Percentiles rank a stretch among this genome's conserved stretches.
Conservation (phyloP, 2,113 vertebrate species). For the Protobothrops flavoviridis region DNA sequence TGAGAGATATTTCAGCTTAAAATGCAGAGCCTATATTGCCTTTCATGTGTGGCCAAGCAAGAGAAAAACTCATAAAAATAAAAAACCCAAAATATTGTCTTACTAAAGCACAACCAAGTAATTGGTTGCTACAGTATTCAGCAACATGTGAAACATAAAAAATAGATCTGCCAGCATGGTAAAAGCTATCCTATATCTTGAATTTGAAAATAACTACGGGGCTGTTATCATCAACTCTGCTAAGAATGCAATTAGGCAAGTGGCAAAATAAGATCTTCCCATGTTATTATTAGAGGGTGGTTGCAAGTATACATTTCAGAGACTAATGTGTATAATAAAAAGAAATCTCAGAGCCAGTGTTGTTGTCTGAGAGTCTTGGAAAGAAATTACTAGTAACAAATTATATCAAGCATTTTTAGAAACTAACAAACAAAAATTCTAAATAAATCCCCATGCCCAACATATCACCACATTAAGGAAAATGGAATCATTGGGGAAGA, state of each 20-base stretch:
- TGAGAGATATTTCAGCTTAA: slow-evolving; percentile 21
- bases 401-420: slow-evolving; percentile 11
- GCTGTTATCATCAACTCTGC: slow-evolving; percentile 28
- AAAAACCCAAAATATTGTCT: slow-evolving; percentile 27
- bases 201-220: slow-evolving; percentile 25
- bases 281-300: slow-evolving; percentile 48
- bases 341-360: slow-evolving; percentile 26
- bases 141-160: slow-evolving; percentile 40
- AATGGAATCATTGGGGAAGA: neutral
- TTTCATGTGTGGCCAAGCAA: neutral
- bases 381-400: slow-evolving; percentile 44
- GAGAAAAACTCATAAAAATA: slow-evolving; percentile 39
- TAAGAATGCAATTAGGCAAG: slow-evolving; percentile 19
- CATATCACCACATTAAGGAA: slow-evolving; percentile 3
- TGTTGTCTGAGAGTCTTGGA: neutral
- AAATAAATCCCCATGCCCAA: neutral
- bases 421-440: neutral
- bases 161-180: slow-evolving; percentile 15
- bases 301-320: slow-evolving; percentile 39
- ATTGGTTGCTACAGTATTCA: slow-evolving; percentile 33
- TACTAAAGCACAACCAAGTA: slow-evolving; percentile 52
- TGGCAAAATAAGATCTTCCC: slow-evolving; percentile 12
- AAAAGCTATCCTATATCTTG: slow-evolving; percentile 32
- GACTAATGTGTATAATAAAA: slow-evolving; percentile 17
- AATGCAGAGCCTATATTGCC: neutral